Base-by-base conservation (phyloP, 2,113 vertebrate genomes). In the Alligator mississippiensis region DNA sequence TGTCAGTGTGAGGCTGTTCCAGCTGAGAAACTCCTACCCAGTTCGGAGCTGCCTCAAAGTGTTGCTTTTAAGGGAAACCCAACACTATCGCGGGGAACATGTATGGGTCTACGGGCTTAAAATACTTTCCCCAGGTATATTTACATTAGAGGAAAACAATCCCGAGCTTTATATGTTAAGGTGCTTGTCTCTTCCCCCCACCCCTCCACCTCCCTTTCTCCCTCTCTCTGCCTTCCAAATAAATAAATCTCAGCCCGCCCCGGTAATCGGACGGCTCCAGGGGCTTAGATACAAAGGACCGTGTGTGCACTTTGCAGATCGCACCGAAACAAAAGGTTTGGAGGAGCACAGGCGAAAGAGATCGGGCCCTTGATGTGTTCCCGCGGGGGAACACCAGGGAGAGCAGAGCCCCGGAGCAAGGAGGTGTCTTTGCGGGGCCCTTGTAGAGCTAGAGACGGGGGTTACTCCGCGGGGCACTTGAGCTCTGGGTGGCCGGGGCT, bases 1-100 rank as follows among this genome's bases (percentile, higher is more conserved):
- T 99, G 98, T 98, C 98, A 98, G 93, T 94, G 95, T 93, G 95
- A 96, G 91, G 94, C 91, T 55, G 89, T 70, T 96, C 97, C 95
- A 74, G 85, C 97, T 95, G 96, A 96, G 97, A 98, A 97, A 96
- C 96, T 97, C 97, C 97, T 96, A 94, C 90, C 94, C 80, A 92
- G 82, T 89, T 94, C 89, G 87, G 74, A 74, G 76, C 38, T 81
- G 47, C 84, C 47, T 28, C 28, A 57, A 68, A 55, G 21, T 28
- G 54, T 77, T 2, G 66, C 94, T 91, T 94, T 77, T 66, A 90
- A 78, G 91, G 93, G 92, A 55, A 63, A 87, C 75, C 92, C 91
- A 62, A 89, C 8, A 2, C 61, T 30, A 11, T 24, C 55, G 2
- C 0, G 61, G 82, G 79, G n/a, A 22, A 60, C 24, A 9, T 25